Evolutionary conservation across 2,113 vertebrate genomes (phyloP).

Genomic region (Myrmecophaga tridactyla): DNA sequence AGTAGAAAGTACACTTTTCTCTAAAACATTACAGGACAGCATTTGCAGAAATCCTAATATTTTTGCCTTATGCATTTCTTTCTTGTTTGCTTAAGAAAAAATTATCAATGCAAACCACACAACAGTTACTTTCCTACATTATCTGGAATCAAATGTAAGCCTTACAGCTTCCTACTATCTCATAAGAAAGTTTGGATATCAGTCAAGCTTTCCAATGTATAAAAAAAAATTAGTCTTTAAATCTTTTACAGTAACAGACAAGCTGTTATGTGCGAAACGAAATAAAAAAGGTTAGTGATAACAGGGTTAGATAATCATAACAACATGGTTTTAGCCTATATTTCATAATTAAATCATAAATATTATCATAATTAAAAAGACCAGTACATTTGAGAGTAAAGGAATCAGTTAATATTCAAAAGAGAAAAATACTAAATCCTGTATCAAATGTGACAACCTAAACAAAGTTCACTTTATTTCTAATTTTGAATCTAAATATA

Average conservation of each 20-base stretch:
- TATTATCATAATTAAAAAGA: background rate
- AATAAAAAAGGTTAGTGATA: background rate
- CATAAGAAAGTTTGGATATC: background rate
- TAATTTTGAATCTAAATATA: background rate
- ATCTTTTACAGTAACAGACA: background rate
- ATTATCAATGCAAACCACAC: background rate
- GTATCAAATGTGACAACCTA: background rate
- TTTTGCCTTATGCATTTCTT: background rate
- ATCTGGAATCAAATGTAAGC: background rate
- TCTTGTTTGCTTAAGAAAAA: too few species aligned
- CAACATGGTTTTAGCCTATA: background rate
- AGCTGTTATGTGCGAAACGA: background rate
- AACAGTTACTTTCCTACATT: background rate
- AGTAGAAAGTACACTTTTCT: background rate
- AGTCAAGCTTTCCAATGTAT: background rate
- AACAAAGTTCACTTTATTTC: background rate
- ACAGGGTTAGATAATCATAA: background rate
- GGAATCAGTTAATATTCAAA: background rate
- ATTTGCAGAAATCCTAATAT: background rate
- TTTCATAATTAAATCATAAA: too few species aligned
- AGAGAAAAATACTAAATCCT: constrained; percentile 13
- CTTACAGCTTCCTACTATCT: background rate
- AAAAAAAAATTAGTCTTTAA: background rate
- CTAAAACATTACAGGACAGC: background rate
- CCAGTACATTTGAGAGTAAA: background rate